A percentile compares a stretch with the other conserved stretches of the same genome.
phyloP scores from a whole-genome alignment of 2,113 vertebrate genomes.

The Calonectris borealis region DNA sequence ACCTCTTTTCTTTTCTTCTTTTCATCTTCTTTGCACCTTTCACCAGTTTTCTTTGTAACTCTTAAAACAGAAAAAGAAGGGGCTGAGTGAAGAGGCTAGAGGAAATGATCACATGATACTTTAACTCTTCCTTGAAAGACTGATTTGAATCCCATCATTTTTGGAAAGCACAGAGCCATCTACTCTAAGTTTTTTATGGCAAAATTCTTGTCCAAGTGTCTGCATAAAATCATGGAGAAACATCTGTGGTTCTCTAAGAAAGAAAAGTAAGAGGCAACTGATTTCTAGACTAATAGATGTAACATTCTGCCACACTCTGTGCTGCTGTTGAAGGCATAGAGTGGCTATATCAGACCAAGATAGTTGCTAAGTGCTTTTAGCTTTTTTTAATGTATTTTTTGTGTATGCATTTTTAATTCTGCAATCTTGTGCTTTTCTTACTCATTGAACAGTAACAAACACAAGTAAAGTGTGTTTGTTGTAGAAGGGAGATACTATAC shows the following conservation, averaged over 20 bases:
- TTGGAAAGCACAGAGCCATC: neutral
- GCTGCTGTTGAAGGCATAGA: neutral
- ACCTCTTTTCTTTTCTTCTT: neutral
- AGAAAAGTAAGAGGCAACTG: neutral
- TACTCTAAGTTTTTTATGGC: neutral
- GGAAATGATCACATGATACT: neutral
- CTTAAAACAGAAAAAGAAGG: neutral
- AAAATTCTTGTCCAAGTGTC: neutral
- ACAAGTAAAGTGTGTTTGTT: neutral
- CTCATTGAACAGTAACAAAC: neutral
- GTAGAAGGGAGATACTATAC: neutral
- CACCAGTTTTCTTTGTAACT: neutral
- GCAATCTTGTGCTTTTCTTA: neutral
- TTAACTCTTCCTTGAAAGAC: neutral
- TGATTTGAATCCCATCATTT: neutral
- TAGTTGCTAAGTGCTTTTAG: neutral
- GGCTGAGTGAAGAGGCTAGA: neutral
- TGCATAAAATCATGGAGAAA: neutral
- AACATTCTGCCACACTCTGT: neutral
- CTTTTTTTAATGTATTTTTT: neutral
- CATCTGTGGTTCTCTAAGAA: neutral
- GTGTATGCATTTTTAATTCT: neutral
- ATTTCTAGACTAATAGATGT: neutral
- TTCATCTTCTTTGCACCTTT: neutral
- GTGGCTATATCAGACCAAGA: neutral